phyloP scores from a whole-genome alignment of 2,797 vertebrate species.

The Babyrousa celebensis region DNA sequence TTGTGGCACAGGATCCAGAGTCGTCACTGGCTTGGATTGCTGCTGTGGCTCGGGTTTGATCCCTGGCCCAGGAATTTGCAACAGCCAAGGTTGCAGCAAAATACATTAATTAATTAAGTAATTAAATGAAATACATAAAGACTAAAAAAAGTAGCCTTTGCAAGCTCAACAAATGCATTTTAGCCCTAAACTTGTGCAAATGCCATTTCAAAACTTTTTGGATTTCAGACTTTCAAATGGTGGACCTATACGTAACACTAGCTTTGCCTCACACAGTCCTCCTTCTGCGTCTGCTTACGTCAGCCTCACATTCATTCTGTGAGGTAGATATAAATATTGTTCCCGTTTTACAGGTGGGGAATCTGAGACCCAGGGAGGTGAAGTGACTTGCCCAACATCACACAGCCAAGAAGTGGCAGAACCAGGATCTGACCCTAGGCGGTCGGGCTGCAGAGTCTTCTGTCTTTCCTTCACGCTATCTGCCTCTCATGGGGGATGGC shows the following conservation, averaged over 20 bases:
- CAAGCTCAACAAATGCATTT: neutral
- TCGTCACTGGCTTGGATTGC: no score
- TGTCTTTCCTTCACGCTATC: neutral
- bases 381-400: neutral
- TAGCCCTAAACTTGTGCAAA: neutral
- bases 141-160: neutral
- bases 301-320: neutral
- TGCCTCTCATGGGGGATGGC: neutral
- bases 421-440: neutral
- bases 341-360: neutral
- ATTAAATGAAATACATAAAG: neutral
- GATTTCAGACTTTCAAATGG: constrained; percentile 27
- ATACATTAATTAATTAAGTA: no score
- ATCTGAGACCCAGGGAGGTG: neutral
- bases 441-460: neutral
- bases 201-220: neutral
- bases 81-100: no score
- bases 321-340: neutral
- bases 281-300: neutral
- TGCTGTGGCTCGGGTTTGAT: no score
- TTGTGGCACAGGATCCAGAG: no score
- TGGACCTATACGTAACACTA: neutral
- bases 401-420: neutral
- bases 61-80: no score
- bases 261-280: neutral